Conservation (phyloP, 1,140 invertebrate genomes). For the Drosophila ogumai region DNA sequence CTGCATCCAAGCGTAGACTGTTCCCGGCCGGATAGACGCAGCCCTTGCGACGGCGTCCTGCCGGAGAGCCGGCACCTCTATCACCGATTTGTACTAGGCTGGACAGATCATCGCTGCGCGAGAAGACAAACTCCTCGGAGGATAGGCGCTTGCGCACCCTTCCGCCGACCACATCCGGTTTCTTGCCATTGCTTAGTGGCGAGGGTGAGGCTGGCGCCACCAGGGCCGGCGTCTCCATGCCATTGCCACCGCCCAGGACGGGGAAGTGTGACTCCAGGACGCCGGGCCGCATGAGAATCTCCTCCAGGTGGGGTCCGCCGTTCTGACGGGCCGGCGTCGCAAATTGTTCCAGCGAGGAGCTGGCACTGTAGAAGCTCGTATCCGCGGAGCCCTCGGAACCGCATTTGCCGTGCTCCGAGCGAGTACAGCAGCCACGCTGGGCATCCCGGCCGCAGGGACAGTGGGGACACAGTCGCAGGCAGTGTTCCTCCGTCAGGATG, state of each 20-base stretch:
- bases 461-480: conserved; percentile 59
- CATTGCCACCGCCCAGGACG: conserved; percentile 31
- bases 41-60: conserved; percentile 61
- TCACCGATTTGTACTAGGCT: conserved; percentile 76
- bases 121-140: conserved; percentile 79
- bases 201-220: conserved; percentile 69
- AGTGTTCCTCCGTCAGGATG: conserved; percentile 73
- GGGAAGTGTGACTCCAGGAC: conserved; percentile 84
- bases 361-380: conserved; percentile 83
- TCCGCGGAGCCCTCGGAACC: conserved; percentile 35
- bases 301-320: conserved; percentile 43
- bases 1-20: conserved; percentile 61
- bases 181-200: conserved; percentile 54
- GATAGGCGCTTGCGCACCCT: conserved; percentile 75
- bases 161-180: conserved; percentile 67
- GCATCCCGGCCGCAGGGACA: conserved; percentile 66
- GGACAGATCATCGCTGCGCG: conserved; percentile 72
- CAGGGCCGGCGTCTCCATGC: conserved; percentile 50
- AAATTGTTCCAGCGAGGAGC: conserved; percentile 78
- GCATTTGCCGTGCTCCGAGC: conserved; percentile 55
- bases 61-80: conserved; percentile 44
- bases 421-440: conserved; percentile 53
- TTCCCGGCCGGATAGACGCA: conserved; percentile 73
- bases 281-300: conserved; percentile 69
- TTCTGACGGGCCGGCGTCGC: conserved; percentile 55